phyloP scores from a whole-genome alignment of 2,797 vertebrate species.

The Squalus acanthias region DNA sequence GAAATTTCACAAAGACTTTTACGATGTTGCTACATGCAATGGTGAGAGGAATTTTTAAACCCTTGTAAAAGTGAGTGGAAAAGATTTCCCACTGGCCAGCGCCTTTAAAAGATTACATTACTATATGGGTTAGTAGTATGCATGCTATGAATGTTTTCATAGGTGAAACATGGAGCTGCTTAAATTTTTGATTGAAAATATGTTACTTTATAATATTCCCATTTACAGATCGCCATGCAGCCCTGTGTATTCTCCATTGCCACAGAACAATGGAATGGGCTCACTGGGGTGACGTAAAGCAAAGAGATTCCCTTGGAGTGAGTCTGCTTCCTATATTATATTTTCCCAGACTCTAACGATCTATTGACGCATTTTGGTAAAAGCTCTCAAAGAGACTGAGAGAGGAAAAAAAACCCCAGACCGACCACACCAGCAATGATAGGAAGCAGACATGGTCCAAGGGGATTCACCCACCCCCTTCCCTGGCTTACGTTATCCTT shows the following conservation, averaged over 20 bases:
- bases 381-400: background rate
- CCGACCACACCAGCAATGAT: background rate
- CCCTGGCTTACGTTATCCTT: background rate
- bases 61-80: background rate
- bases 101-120: background rate
- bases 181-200: background rate
- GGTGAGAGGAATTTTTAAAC: background rate
- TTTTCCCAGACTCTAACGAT: slow-evolving; percentile 11
- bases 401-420: background rate
- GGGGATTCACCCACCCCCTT: background rate
- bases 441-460: slow-evolving; percentile 7
- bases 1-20: no score
- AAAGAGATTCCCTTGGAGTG: slow-evolving; percentile 22
- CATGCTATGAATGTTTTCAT: background rate
- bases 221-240: background rate
- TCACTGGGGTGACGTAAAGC: background rate
- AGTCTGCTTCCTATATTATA: slow-evolving; percentile 14
- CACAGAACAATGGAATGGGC: background rate
- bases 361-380: slow-evolving; percentile 17
- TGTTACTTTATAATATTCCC: background rate
- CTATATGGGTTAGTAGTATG: background rate
- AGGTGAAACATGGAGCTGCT: background rate
- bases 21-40: background rate
- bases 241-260: slow-evolving; percentile 15
- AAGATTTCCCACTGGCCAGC: background rate